These are phyloP conservation scores for Raja brachyura DNA, from an alignment of 2,113 vertebrate genomes.

Conservation along the genomic window DNA sequence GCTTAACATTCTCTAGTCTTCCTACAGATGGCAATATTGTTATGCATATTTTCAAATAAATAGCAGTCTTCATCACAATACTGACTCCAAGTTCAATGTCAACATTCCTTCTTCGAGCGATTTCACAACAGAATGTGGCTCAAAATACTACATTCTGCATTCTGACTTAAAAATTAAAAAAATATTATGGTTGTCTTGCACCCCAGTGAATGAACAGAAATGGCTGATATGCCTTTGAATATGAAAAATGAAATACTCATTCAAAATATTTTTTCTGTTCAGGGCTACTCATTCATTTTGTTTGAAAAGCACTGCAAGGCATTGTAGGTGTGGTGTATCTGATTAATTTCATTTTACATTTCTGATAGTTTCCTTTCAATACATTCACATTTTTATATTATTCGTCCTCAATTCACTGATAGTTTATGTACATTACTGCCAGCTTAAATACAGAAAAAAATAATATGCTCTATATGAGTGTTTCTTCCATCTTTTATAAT, in stretches of 20 bases:
- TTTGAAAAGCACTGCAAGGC: neutral
- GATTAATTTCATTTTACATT: neutral
- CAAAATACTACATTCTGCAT: slow-evolving; percentile 9
- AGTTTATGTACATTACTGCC: neutral
- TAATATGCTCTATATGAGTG: neutral
- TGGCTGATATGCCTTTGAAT: neutral
- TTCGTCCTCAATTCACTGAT: neutral
- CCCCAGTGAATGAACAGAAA: neutral
- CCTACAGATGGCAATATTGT: slow-evolving; percentile 97
- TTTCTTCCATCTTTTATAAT: neutral
- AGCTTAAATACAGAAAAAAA: neutral
- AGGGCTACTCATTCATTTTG: neutral
- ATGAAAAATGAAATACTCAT: neutral
- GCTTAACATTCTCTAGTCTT: slow-evolving; percentile 50
- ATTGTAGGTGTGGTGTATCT: neutral
- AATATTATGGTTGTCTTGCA: neutral
- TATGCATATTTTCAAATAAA: slow-evolving; percentile 65
- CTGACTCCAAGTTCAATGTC: neutral
- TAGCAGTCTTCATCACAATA: neutral
- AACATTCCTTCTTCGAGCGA: neutral
- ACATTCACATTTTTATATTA: neutral
- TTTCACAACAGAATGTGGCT: neutral
- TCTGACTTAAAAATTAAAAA: neutral
- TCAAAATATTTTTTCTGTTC: neutral
- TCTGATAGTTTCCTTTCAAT: neutral